phyloP scores from a whole-genome alignment of 2,888 invertebrate species.

The Uropetala carovei region DNA sequence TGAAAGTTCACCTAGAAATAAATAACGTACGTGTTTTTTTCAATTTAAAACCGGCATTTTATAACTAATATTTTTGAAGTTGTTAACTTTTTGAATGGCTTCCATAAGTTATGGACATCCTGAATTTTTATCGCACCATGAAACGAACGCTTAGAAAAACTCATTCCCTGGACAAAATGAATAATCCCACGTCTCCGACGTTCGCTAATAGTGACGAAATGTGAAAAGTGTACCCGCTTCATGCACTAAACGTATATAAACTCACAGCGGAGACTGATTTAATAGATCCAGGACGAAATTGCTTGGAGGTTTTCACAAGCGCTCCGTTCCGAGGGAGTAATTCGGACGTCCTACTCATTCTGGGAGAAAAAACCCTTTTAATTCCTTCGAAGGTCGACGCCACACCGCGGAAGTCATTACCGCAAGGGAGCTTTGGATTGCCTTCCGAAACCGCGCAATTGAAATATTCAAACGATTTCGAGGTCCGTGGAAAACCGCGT shows the following conservation, averaged over 20 bases:
- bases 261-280: neutral
- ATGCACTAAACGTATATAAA: neutral
- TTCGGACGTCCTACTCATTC: neutral
- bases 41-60: too few species aligned
- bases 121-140: neutral
- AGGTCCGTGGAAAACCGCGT: neutral
- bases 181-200: too few species aligned
- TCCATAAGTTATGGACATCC: too few species aligned
- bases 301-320: neutral
- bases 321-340: neutral
- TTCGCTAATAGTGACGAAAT: too few species aligned
- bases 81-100: too few species aligned
- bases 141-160: neutral
- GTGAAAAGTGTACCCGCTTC: too few species aligned
- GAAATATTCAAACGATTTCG: neutral
- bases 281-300: neutral
- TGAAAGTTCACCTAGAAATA: too few species aligned
- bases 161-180: too few species aligned
- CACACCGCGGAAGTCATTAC: neutral
- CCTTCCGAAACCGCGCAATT: neutral
- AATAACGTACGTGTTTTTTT: too few species aligned
- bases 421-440: neutral
- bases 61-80: too few species aligned
- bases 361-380: neutral
- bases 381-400: neutral